phyloP scores from a whole-genome alignment of 2,797 vertebrate genomes.

The Taenioides sp. region DNA sequence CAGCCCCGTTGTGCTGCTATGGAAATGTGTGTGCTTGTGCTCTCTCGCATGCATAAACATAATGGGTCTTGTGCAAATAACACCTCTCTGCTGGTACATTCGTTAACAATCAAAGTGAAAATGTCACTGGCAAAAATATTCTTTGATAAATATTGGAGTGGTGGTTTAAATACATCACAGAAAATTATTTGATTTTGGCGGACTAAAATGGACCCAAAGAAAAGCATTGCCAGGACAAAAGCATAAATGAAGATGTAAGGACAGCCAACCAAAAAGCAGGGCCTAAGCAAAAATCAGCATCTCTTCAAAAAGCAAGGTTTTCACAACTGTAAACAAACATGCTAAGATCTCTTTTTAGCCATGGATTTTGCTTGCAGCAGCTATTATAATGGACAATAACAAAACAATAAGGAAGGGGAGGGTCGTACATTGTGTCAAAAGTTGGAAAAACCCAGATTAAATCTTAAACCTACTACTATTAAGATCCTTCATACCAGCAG shows the following conservation, averaged over 20 bases:
- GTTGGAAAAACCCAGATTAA: too few relatives aligned
- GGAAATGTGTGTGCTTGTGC: constrained; percentile 64
- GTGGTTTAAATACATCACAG: background rate
- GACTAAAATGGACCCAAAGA: background rate
- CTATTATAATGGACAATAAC: too few relatives aligned
- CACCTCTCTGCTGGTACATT: constrained; percentile 36
- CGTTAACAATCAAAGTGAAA: constrained; percentile 47
- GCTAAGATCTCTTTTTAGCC: background rate
- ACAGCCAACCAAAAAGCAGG: background rate
- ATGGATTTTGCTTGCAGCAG: background rate
- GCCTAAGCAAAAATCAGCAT: background rate
- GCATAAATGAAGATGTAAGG: background rate
- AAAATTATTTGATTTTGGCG: background rate
- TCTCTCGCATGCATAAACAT: constrained; percentile 66
- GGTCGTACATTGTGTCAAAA: too few relatives aligned
- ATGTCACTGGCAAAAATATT: constrained; percentile 32
- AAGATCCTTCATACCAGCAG: background rate
- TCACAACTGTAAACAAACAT: background rate
- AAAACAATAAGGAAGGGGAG: too few relatives aligned
- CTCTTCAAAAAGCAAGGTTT: too few relatives aligned
- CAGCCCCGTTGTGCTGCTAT: constrained; percentile 52
- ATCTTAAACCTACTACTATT: background rate
- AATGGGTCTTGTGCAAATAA: constrained; percentile 49
- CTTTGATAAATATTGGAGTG: background rate
- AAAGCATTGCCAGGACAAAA: background rate